Base-by-base conservation (phyloP, 35 echinoderm and acorn worm species). In the Stichopus chloronotus region DNA sequence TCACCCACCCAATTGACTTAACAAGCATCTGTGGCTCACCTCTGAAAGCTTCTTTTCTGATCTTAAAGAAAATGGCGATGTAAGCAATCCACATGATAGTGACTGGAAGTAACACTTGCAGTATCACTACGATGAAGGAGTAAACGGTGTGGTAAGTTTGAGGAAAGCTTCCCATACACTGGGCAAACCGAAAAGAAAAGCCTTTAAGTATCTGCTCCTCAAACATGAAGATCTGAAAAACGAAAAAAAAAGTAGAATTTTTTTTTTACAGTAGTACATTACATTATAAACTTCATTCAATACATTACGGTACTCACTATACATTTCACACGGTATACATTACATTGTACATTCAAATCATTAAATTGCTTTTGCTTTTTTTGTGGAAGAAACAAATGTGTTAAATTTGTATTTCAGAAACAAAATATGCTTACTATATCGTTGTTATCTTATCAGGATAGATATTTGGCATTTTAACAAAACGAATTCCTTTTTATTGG, bases 81-180 rank as follows among this genome's bases (percentile, higher is more conserved):
- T 96, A 96, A 9, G 95, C 93, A 19, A 94, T 58, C 17, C 91
- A 92, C 95, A 96, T 96, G 63, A 96, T 94, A 55, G 84, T 20
- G 52, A 96, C 77, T 16, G 95, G 95, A 6, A 92, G 24, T 4
- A 92, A 19, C 52, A 96, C 87, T 78, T 96, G 95, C 54, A 92
- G 72, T 57, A 96, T 52, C 72, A 94, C 23, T 3, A 94, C 91
- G 5, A 94, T 52, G 0, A 93, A 88, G 53, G 95, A 82, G 68
- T 96, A 96, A 4, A 94, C 22, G 12, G 78, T 65, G 7, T 65
- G 69, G 20, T 79, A 12, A 16, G n/a, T 53, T 5, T 30, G 1
- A 5, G 55, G 9, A 22, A 8, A 21, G 12, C 17, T 68, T 8
- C 56, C 58, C 56, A 96, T 81, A 65, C 95, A 96, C 88, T 96